phyloP scores from a whole-genome alignment of 2,888 invertebrate genomes.

The Osmoderma eremita region DNA sequence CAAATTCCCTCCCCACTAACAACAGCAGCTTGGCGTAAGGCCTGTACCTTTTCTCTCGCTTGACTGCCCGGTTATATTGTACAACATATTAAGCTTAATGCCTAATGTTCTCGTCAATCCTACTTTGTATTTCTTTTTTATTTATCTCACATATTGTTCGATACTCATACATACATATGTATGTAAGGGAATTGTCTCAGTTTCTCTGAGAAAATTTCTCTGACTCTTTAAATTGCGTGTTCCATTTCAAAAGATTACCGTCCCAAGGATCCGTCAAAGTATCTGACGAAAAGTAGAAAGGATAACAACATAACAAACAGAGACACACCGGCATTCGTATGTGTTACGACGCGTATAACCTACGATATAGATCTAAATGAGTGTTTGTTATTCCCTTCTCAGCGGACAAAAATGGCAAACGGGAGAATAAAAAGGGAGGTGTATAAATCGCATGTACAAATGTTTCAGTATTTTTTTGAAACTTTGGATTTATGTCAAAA shows the following conservation, averaged over 20 bases:
- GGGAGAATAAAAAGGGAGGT: neutral
- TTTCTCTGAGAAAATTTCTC: constrained; percentile 2
- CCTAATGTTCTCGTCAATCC: too few species aligned
- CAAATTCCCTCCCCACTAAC: too few species aligned
- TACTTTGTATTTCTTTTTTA: neutral
- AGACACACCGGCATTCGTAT: neutral
- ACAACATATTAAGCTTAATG: too few species aligned
- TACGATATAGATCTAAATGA: constrained; percentile 8
- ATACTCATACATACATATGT: neutral
- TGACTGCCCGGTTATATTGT: too few species aligned
- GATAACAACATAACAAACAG: neutral
- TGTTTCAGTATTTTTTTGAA: too few species aligned
- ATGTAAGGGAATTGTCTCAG: too few species aligned
- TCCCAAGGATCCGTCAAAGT: neutral
- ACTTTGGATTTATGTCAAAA: too few species aligned
- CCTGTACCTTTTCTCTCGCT: too few species aligned
- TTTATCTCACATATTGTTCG: neutral
- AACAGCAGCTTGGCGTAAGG: too few species aligned
- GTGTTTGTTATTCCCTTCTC: neutral
- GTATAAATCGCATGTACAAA: neutral
- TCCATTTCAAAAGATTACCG: constrained; percentile 1
- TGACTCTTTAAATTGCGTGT: neutral
- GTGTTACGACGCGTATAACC: neutral
- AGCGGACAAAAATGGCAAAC: constrained; percentile 1
- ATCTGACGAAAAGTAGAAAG: neutral